Evolutionary conservation across 2,888 invertebrate species (phyloP).

Genomic region (Clunio marinus): DNA sequence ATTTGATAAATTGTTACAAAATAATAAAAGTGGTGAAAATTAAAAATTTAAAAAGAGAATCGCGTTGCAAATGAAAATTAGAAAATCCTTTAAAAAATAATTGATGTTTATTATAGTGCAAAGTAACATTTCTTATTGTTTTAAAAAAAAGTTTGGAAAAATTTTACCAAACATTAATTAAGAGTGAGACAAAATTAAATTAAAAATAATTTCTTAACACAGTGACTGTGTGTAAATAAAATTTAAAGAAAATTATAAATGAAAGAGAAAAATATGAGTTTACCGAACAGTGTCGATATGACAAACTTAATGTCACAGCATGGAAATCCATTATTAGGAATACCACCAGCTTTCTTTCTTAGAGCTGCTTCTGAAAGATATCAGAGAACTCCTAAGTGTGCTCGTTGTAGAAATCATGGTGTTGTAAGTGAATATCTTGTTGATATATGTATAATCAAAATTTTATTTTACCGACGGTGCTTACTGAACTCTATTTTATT

Average conservation of each 20-base stretch:
- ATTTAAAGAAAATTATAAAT: too few relatives aligned
- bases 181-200: background rate
- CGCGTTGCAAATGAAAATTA: background rate
- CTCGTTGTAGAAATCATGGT: constrained; percentile 95
- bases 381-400: constrained; percentile 95
- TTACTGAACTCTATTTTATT: background rate
- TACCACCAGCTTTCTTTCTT: constrained; percentile 83
- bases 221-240: too few relatives aligned
- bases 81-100: background rate
- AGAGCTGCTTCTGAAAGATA: constrained; percentile 87
- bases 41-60: background rate
- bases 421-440: constrained; percentile 69
- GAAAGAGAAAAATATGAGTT: constrained; percentile 62
- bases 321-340: constrained; percentile 68
- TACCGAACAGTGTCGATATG: constrained; percentile 82
- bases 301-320: constrained; percentile 80
- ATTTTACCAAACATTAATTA: background rate
- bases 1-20: background rate
- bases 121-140: too few relatives aligned
- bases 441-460: background rate
- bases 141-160: background rate
- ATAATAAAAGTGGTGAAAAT: background rate
- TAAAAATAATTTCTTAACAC: background rate
- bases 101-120: too few relatives aligned
- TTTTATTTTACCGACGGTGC: background rate